Evolutionary conservation across 2,797 vertebrate genomes (phyloP).

Genomic region (Onychomys leucogaster): DNA sequence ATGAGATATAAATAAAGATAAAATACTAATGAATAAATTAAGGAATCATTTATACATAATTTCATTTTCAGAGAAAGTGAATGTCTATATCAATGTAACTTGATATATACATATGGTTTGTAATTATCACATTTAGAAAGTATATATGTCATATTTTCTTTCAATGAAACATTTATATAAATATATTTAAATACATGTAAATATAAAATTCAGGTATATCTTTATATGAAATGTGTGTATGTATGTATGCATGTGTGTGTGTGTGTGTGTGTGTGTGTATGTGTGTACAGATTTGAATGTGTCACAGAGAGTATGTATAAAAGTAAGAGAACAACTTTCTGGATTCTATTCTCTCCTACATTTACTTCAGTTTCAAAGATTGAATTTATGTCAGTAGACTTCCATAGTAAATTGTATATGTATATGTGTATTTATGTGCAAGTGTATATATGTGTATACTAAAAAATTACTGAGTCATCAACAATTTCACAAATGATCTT

Average conservation of each 20-base stretch:
- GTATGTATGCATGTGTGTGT: neutral
- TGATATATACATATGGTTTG: neutral
- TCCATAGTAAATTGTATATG: neutral
- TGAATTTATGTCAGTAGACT: neutral
- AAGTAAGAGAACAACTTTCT: neutral
- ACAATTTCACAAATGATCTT: neutral
- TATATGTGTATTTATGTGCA: accelerated
- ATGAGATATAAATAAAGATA: too few species aligned
- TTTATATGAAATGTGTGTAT: neutral
- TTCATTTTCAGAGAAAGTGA: neutral
- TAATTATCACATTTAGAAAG: neutral
- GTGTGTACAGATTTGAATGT: neutral
- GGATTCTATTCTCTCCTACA: neutral
- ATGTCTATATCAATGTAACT: neutral
- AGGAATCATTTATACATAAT: neutral
- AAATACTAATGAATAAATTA: neutral
- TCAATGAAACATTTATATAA: neutral
- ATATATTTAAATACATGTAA: neutral
- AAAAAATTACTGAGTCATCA: neutral
- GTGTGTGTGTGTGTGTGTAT: neutral
- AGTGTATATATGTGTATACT: neutral
- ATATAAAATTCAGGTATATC: neutral
- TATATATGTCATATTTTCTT: neutral
- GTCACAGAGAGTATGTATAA: neutral
- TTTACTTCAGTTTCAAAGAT: neutral